Base-by-base conservation (phyloP, 2,888 invertebrate genomes). In the Alitta virens region DNA sequence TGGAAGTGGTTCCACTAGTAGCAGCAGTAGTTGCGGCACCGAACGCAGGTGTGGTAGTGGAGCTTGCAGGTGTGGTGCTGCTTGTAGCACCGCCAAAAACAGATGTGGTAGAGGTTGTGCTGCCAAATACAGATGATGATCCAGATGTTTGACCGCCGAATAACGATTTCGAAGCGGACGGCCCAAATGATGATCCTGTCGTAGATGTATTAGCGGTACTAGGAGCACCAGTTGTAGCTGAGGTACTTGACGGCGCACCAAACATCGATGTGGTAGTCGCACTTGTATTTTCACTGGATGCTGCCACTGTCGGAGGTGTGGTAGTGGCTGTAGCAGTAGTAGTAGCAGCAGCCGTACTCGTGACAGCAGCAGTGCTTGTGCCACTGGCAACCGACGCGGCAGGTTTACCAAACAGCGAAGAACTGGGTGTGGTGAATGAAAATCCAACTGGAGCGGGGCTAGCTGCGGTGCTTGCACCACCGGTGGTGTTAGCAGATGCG, bases 141-240 rank as follows among this genome's bases (percentile, higher is more conserved):
- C n/a, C n/a, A 2, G 23, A 26, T 1, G 57, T 33, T 14, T 26
- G 46, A 14, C 57, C 56, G 25, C 21, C 38, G 25, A 61, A 23
- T 57, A 65, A 21, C 12, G 65, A 24, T 53, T 53, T 60, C 52
- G 67, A 64, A 25, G 63, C 18, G 40, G 69, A 21, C 49, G 65
- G 59, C 1, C 71, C 70, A 54, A 71, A 69, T 12, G 68, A 57
- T 5, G 12, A 33, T 5, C 33, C 33, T 2, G 33, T 18, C 23
- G 59, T n/a, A 26, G 53, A 2, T 1, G 23, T 3, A 9, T 23
- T 9, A 23, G 33, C 21, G 18, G 52, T 26, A 21, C 23, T 2
- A 3, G 49, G 21, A 14, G 40, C 16, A 16, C 18, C 18, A 12
- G 58, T 2, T 9, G 43, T 2, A 12, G 49, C 16, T 24, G 49